Evolutionary conservation across 2,797 vertebrate genomes (phyloP).

Genomic region (Linurgus olivaceus): DNA sequence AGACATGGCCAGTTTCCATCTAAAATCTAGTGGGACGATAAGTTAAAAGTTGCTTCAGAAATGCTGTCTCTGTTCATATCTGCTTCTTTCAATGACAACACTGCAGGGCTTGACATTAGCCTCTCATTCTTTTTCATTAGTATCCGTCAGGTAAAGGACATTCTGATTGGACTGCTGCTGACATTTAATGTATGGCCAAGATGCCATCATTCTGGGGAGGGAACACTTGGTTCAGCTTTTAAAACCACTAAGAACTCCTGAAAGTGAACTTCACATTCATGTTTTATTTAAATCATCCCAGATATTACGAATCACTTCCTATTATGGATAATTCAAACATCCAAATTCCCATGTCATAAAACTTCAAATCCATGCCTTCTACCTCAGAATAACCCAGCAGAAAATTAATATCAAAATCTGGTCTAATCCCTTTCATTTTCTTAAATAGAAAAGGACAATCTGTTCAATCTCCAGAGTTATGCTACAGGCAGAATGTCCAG

Average conservation of each 20-base stretch:
- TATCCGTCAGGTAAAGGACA: neutral
- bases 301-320: neutral
- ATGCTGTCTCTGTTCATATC: neutral
- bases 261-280: neutral
- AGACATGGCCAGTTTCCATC: neutral
- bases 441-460: neutral
- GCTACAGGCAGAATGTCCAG: neutral
- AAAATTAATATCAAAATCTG: neutral
- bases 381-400: neutral
- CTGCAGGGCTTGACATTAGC: neutral
- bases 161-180: neutral
- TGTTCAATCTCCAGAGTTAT: neutral
- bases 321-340: neutral
- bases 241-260: neutral
- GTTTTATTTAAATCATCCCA: neutral
- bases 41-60: slow-evolving; percentile 15
- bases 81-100: neutral
- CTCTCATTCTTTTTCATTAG: neutral
- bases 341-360: neutral
- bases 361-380: neutral
- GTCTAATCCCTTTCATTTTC: neutral
- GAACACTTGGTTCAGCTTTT: neutral
- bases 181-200: neutral
- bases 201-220: neutral
- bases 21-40: slow-evolving; percentile 31